phyloP scores from a whole-genome alignment of 2,888 invertebrate genomes.

The Ennomos quercinarius region DNA sequence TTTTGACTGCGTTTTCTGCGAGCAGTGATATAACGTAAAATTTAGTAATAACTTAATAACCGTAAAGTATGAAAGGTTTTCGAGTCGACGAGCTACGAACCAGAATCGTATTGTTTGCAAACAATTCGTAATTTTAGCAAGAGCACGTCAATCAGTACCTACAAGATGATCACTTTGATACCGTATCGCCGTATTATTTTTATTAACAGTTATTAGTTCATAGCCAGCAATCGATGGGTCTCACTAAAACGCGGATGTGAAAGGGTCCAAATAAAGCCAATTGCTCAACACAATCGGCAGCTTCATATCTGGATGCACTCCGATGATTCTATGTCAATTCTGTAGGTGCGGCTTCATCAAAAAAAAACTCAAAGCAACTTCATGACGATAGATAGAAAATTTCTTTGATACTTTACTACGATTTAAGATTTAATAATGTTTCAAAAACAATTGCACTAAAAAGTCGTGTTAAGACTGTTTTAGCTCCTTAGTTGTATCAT shows the following conservation, averaged over 20 bases:
- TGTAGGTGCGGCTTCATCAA: constrained; percentile 47
- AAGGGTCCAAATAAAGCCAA: constrained; percentile 31
- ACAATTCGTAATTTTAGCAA: not conserved
- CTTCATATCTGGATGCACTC: constrained; percentile 50
- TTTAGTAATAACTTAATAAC: too few species aligned
- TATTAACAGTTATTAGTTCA: constrained; percentile 17
- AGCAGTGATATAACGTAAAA: too few species aligned
- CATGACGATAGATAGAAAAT: constrained; percentile 6
- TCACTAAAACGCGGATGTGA: constrained; percentile 21
- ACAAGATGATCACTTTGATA: constrained; percentile 2
- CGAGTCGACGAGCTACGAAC: too few species aligned
- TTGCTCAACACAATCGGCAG: constrained; percentile 38
- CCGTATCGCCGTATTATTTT: not conserved
- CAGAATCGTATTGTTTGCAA: too few species aligned
- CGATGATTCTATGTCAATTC: constrained; percentile 46
- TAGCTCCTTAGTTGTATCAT: too few species aligned
- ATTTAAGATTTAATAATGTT: not conserved
- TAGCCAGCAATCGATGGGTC: constrained; percentile 16
- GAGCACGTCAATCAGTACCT: not conserved
- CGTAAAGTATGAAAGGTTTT: too few species aligned
- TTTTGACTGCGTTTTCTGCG: too few species aligned
- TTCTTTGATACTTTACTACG: constrained; percentile 9
- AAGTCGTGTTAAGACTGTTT: too few species aligned
- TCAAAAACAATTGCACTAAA: too few species aligned
- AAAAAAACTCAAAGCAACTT: constrained; percentile 22